phyloP scores from a whole-genome alignment of 2,113 vertebrate species.

The Catharus bicknelli region DNA sequence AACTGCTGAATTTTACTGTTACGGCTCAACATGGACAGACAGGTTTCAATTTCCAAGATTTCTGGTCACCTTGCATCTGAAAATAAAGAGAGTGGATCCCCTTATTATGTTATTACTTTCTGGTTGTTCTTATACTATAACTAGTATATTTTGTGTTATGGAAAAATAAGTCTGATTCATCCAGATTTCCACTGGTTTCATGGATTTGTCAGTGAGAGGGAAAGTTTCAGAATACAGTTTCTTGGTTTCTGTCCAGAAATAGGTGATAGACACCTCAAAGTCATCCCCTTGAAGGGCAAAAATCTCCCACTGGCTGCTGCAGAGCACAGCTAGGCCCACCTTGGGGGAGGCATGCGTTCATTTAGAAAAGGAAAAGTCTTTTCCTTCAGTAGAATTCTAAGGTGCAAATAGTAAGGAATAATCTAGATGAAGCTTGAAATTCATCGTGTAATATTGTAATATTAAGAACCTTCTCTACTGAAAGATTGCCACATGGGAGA shows the following conservation, averaged over 20 bases:
- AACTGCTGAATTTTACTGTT: background rate
- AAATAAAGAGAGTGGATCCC: background rate
- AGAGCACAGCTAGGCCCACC: background rate
- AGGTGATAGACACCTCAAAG: background rate
- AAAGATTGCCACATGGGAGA: background rate
- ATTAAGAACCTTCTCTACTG: background rate
- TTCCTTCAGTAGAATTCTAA: background rate
- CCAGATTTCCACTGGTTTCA: background rate
- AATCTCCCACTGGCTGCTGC: background rate
- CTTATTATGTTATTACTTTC: background rate
- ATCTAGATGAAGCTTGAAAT: background rate
- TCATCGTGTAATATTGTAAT: background rate
- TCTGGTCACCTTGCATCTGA: background rate
- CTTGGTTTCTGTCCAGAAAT: background rate
- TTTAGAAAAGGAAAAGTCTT: background rate
- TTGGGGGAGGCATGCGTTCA: background rate
- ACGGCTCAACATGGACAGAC: background rate
- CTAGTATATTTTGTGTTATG: background rate
- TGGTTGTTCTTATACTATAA: background rate
- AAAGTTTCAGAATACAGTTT: background rate
- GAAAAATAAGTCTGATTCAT: background rate
- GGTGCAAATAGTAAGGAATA: background rate
- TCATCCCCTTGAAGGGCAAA: rapidly evolving
- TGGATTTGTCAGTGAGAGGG: background rate
- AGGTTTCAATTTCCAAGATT: background rate